Percentiles rank a stretch among this genome's conserved stretches.
Evolutionary conservation across 92 coral and sea anemone genomes (phyloP).

Genomic region (Ricordea florida): DNA sequence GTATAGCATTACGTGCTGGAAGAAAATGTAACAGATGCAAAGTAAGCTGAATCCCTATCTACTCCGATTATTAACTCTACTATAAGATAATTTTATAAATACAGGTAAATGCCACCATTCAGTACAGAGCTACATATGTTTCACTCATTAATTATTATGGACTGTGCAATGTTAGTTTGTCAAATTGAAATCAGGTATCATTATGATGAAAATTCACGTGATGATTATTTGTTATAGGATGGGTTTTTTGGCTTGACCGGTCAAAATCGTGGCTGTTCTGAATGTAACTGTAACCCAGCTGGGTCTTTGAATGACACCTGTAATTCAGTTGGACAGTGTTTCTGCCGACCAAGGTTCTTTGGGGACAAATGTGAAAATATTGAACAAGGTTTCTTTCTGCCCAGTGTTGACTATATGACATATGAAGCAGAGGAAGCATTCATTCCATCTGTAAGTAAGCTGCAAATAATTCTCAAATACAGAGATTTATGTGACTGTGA

Average conservation of each 20-base stretch:
- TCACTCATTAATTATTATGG: too few relatives aligned
- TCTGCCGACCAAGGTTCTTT: constrained; percentile 79
- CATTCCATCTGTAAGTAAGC: constrained; percentile 63
- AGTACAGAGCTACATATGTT: too few relatives aligned
- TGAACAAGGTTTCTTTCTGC: constrained; percentile 67
- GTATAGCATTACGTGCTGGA: constrained; percentile 76
- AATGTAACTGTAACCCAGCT: constrained; percentile 74
- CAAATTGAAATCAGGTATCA: too few relatives aligned
- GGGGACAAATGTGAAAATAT: constrained; percentile 75
- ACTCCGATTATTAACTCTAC: too few relatives aligned
- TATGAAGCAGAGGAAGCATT: constrained; percentile 72
- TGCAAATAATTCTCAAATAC: too few relatives aligned
- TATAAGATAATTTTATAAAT: too few relatives aligned
- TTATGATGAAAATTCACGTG: neutral
- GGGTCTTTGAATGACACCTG: constrained; percentile 83
- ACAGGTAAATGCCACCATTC: too few relatives aligned
- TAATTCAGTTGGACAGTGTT: constrained; percentile 72
- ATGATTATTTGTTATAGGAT: constrained; percentile 41
- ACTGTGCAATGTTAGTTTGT: too few relatives aligned
- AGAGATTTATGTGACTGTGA: too few relatives aligned
- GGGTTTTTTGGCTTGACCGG: constrained; percentile 81
- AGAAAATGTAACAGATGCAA: constrained; percentile 67
- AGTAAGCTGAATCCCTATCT: too few relatives aligned
- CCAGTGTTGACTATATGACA: constrained; percentile 78
- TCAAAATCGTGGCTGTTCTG: constrained; percentile 73